Percentiles rank a stretch among this genome's conserved stretches.
phyloP scores from a whole-genome alignment of 2,113 vertebrate genomes.

The Corydoras sp. region DNA sequence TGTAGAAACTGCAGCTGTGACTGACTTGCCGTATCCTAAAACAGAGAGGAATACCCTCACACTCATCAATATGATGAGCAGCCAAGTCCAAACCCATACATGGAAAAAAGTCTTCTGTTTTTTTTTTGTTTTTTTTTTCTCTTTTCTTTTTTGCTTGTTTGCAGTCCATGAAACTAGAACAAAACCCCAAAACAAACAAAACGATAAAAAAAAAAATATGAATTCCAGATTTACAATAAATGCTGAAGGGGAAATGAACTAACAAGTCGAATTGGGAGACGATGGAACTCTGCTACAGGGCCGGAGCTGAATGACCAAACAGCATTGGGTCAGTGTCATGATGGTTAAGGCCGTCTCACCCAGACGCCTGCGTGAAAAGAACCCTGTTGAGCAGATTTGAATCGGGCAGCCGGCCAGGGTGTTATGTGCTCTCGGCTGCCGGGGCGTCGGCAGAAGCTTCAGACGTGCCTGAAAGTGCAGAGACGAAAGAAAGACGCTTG shows the following conservation, averaged over 20 bases:
- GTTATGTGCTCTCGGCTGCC: slow-evolving; percentile 86
- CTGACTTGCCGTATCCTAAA: slow-evolving; percentile 80
- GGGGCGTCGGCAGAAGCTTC: slow-evolving; percentile 77
- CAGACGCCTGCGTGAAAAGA: slow-evolving; percentile 64
- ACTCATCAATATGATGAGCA: slow-evolving; percentile 99
- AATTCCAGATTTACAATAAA: slow-evolving; percentile 70
- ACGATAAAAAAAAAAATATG: slow-evolving; percentile 60
- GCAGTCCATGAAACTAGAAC: slow-evolving; percentile 64
- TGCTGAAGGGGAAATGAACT: slow-evolving; percentile 70
- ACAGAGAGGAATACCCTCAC: slow-evolving; percentile 70
- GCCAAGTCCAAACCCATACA: slow-evolving; percentile 85
- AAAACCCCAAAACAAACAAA: slow-evolving; percentile 67
- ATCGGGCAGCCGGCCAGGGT: slow-evolving; percentile 58
- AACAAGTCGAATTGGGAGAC: slow-evolving; percentile 53
- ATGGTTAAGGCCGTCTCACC: slow-evolving; percentile 71
- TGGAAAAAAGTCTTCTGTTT: slow-evolving; percentile 67
- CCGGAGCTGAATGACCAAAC: slow-evolving; percentile 74
- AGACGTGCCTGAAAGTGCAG: slow-evolving; percentile 67
- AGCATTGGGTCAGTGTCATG: slow-evolving; percentile 69
- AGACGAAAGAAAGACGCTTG: background rate
- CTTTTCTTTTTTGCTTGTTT: slow-evolving; percentile 65
- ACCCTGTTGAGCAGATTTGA: slow-evolving; percentile 66
- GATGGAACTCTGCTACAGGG: slow-evolving; percentile 63
- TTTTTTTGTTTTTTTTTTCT: slow-evolving; percentile 34
- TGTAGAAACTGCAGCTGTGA: slow-evolving; percentile 81